These are phyloP conservation scores for Drosophila trichaetosa DNA, from an alignment of 2,888 invertebrate genomes.

Conservation along the genomic window DNA sequence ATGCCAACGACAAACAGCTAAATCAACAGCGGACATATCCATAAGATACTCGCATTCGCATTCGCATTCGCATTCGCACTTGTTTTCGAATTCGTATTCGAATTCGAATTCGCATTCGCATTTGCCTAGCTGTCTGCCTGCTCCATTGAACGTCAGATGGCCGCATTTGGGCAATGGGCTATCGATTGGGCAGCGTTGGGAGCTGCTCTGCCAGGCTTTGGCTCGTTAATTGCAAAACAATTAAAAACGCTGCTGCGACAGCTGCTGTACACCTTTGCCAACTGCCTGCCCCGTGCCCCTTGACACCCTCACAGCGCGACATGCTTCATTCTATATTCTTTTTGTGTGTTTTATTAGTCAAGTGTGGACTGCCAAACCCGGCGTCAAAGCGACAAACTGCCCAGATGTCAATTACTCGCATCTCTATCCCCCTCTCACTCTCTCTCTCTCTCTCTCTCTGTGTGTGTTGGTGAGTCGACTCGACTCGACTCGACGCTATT, in stretches of 20 bases:
- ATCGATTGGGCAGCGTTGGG: constrained; percentile 8
- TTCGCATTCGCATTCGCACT: not conserved
- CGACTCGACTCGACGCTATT: not conserved
- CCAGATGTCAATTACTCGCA: constrained; percentile 24
- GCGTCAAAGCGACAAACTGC: constrained; percentile 19
- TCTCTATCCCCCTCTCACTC: not conserved
- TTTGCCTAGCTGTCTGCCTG: constrained; percentile 1
- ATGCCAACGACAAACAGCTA: constrained; percentile 54
- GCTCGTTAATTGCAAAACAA: constrained; percentile 48
- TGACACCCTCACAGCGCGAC: not conserved
- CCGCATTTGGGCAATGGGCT: constrained; percentile 45
- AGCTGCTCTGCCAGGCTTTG: not conserved
- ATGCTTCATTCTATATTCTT: not conserved
- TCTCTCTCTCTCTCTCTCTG: not conserved
- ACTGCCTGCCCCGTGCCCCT: not conserved
- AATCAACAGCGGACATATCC: constrained; percentile 37
- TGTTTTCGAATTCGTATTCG: not conserved
- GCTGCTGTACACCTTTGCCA: constrained; percentile 11
- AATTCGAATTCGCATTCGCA: constrained; percentile 12
- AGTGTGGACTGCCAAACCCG: constrained; percentile 33
- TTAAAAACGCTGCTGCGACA: constrained; percentile 22
- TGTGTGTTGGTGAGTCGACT: not conserved
- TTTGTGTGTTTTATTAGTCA: constrained; percentile 25
- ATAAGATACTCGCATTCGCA: constrained; percentile 38
- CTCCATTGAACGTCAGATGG: constrained; percentile 52